phyloP scores from a whole-genome alignment of 2,888 invertebrate genomes.

The Dryocosmus kuriphilus region DNA sequence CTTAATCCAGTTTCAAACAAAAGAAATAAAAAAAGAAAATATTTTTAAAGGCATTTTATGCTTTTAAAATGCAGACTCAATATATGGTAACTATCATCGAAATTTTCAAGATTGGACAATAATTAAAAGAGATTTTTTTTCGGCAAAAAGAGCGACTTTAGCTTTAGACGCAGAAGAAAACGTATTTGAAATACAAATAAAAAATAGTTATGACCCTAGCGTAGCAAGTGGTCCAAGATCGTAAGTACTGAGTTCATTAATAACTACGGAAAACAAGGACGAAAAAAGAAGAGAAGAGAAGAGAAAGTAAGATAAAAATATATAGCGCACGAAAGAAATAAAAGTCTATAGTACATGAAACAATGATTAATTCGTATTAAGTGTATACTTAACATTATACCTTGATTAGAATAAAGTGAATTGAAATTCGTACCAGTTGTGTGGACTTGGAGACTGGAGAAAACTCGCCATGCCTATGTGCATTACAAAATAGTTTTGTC shows the following conservation, averaged over 20 bases:
- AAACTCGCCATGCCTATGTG: slow-evolving; percentile 1
- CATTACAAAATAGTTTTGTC: slow-evolving; percentile 22
- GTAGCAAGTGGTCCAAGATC: background rate
- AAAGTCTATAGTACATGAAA: slow-evolving; percentile 37
- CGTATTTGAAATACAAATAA: background rate
- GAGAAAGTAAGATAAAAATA: slow-evolving; percentile 6
- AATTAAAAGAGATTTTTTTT: background rate
- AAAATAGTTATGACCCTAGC: background rate
- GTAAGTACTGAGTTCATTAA: slow-evolving; percentile 35
- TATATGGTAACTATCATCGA: background rate
- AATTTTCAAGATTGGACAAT: background rate
- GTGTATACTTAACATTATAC: slow-evolving; percentile 32
- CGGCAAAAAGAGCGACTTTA: background rate
- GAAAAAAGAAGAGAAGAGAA: slow-evolving; percentile 20
- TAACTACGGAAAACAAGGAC: slow-evolving; percentile 23
- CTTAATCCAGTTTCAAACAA: background rate
- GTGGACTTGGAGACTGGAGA: slow-evolving; percentile 21
- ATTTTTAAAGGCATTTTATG: slow-evolving; percentile 7
- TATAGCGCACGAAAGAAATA: slow-evolving; percentile 28
- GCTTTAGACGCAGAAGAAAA: background rate
- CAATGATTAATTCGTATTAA: slow-evolving; percentile 24
- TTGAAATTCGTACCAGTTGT: slow-evolving; percentile 21
- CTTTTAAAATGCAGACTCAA: background rate
- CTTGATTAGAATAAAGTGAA: slow-evolving; percentile 2
- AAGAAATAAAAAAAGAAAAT: background rate